Evolutionary conservation across 2,888 invertebrate genomes (phyloP).

Genomic region (Pandemis corylana): DNA sequence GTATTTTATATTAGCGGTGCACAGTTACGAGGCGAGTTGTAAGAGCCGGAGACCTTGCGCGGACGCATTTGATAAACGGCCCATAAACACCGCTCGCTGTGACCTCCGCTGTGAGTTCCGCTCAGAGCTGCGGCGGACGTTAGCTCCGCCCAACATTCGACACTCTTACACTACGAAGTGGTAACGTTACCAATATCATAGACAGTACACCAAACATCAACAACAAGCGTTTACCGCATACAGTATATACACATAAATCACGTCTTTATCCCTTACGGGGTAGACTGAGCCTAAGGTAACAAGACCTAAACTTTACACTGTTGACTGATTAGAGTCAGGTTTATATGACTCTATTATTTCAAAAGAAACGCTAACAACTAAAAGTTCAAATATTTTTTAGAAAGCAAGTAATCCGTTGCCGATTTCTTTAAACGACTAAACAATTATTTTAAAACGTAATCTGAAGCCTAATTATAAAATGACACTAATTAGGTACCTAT

Average conservation of each 20-base stretch:
- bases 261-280: too few relatives aligned
- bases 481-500: slow-evolving; percentile 4
- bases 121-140: slow-evolving; percentile 43
- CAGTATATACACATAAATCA: neutral
- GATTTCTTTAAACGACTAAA: neutral
- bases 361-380: too few relatives aligned
- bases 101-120: slow-evolving; percentile 50
- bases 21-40: slow-evolving; percentile 34
- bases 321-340: too few relatives aligned
- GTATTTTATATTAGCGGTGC: slow-evolving; percentile 15
- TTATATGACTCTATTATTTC: too few relatives aligned
- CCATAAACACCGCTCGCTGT: slow-evolving; percentile 52
- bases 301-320: too few relatives aligned
- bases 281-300: too few relatives aligned
- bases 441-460: neutral
- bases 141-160: slow-evolving; percentile 45
- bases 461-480: neutral
- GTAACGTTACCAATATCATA: slow-evolving; percentile 18
- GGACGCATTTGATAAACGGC: slow-evolving; percentile 58
- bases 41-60: slow-evolving; percentile 56
- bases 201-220: neutral
- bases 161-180: slow-evolving; percentile 36
- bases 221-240: neutral
- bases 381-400: too few relatives aligned
- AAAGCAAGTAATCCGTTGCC: neutral